phyloP scores from a whole-genome alignment of 2,113 vertebrate genomes.

The Thunnus thynnus region DNA sequence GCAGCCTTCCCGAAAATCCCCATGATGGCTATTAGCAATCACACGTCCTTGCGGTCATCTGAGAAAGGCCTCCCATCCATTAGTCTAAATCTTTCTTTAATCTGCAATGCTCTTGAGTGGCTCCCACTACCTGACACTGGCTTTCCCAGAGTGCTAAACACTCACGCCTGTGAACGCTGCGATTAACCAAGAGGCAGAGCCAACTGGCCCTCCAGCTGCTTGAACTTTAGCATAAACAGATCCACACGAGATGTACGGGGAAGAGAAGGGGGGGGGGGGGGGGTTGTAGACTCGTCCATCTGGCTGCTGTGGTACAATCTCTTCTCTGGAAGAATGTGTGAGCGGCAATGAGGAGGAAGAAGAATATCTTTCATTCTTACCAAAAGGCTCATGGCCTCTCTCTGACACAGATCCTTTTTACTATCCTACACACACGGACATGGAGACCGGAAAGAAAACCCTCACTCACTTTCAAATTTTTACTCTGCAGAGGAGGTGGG shows the following conservation, averaged over 20 bases:
- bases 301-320: conserved; percentile 37
- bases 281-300: conserved; percentile 23
- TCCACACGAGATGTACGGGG: conserved; percentile 47
- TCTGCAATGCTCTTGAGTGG: conserved; percentile 58
- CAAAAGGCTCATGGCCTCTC: conserved; percentile 42
- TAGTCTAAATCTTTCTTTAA: conserved; percentile 64
- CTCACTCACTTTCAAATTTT: conserved; percentile 13
- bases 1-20: conserved; percentile 38
- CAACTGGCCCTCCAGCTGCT: conserved; percentile 74
- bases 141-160: conserved; percentile 67
- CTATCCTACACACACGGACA: conserved; percentile 10
- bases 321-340: conserved; percentile 72
- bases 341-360: conserved; percentile 63
- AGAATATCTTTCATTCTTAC: conserved; percentile 77
- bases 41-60: conserved; percentile 53
- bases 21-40: conserved; percentile 42
- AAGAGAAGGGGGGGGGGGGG: not conserved
- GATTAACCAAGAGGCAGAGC: conserved; percentile 59
- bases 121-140: conserved; percentile 73
- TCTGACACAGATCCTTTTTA: conserved; percentile 63
- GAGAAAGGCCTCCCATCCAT: conserved; percentile 69
- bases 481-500: not conserved
- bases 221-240: conserved; percentile 73
- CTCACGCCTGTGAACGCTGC: conserved; percentile 53
- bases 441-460: conserved; percentile 37